phyloP scores from a whole-genome alignment of 2,113 vertebrate species.

The Hippocampus abdominalis region DNA sequence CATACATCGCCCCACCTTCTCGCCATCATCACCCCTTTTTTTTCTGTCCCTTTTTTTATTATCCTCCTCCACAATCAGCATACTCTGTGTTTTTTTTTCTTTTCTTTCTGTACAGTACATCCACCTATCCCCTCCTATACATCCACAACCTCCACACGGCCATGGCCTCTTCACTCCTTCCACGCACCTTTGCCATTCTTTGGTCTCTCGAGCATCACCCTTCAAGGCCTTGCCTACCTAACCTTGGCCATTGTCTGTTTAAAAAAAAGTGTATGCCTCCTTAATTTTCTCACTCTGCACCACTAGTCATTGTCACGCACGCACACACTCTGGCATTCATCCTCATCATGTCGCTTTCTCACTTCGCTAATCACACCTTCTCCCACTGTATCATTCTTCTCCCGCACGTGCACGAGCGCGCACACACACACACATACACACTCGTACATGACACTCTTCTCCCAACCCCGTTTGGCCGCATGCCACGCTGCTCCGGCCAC shows the following conservation, averaged over 20 bases:
- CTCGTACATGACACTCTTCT: constrained; percentile 22
- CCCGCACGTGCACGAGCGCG: neutral
- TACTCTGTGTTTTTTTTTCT: constrained; percentile 25
- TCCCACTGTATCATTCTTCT: constrained; percentile 3
- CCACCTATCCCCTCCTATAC: constrained; percentile 48
- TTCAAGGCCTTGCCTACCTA: constrained; percentile 23
- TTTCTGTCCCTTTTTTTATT: constrained; percentile 35
- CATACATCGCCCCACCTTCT: constrained; percentile 7
- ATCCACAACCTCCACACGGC: neutral
- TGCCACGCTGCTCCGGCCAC: constrained; percentile 26
- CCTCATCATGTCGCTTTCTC: constrained; percentile 44
- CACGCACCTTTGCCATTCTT: neutral
- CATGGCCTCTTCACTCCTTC: neutral
- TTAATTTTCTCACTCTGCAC: constrained; percentile 50
- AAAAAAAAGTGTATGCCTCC: constrained; percentile 25
- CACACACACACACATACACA: constrained; percentile 7
- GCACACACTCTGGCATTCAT: constrained; percentile 41
- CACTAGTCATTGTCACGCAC: constrained; percentile 5
- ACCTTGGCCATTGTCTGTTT: constrained; percentile 45
- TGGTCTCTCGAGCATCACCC: constrained; percentile 10
- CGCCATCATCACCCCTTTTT: neutral
- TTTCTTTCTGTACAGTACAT: constrained; percentile 37
- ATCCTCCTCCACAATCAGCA: constrained; percentile 36
- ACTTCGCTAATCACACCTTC: constrained; percentile 28
- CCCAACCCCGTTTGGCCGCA: constrained; percentile 26